Evolutionary conservation across 2,113 vertebrate genomes (phyloP).

Genomic region (Panthera uncia): DNA sequence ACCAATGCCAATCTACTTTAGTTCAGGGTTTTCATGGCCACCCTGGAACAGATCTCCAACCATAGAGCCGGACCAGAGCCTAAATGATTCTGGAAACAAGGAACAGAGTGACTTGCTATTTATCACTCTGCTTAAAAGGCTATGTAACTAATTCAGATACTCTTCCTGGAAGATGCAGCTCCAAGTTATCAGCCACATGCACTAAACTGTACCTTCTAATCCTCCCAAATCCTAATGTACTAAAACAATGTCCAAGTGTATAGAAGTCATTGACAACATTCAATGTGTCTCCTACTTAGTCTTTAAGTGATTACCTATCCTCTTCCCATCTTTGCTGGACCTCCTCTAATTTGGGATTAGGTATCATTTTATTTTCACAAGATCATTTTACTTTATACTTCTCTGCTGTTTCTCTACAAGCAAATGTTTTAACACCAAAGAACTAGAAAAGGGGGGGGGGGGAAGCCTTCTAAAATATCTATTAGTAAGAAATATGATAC

Average conservation of each 20-base stretch:
- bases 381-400: conserved; percentile 17
- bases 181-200: background rate
- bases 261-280: background rate
- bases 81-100: conserved; percentile 45
- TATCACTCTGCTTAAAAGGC: conserved; percentile 35
- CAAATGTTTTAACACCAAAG: conserved; percentile 46
- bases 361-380: conserved; percentile 55
- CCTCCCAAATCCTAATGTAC: background rate
- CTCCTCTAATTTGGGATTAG: conserved; percentile 1
- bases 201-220: conserved; percentile 6
- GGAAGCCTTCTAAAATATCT: background rate
- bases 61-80: background rate
- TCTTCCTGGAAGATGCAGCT: conserved; percentile 15
- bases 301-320: background rate
- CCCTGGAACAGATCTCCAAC: background rate
- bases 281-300: background rate
- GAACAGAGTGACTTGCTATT: conserved; percentile 39
- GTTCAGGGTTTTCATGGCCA: background rate
- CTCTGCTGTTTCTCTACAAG: background rate
- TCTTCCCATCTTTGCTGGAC: background rate
- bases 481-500: conserved; percentile 66
- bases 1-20: conserved; percentile 24
- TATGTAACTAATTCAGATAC: conserved; percentile 40
- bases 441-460: background rate
- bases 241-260: background rate